Conservation (phyloP, 2,797 vertebrate genomes). For the Phaenicophaeus curvirostris region DNA sequence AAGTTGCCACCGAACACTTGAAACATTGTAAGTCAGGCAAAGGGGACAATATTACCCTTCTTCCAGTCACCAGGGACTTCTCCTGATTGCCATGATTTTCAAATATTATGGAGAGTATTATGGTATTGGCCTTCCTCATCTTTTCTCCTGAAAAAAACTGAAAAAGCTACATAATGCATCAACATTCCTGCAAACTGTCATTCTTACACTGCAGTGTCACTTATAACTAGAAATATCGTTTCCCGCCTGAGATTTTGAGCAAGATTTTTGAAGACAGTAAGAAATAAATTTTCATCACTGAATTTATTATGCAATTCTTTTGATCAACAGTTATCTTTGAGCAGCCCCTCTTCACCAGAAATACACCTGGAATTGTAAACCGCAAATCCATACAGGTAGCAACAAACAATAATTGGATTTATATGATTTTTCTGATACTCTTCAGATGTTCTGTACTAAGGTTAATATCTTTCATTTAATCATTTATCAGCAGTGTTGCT, state of each 20-base stretch:
- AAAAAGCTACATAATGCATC: background rate
- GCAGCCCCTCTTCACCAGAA: background rate
- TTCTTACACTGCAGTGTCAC: background rate
- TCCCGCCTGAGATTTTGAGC: background rate
- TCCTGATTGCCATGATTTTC: too few relatives aligned
- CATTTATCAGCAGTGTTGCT: background rate
- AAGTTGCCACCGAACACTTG: background rate
- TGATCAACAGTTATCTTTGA: background rate
- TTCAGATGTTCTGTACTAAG: background rate
- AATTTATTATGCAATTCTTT: background rate
- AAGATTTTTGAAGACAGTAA: background rate
- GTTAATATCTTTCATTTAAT: background rate
- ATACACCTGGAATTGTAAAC: background rate
- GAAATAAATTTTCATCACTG: background rate
- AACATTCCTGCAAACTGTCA: rapidly evolving
- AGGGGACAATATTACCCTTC: too few relatives aligned
- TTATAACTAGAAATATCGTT: background rate
- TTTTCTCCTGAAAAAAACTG: background rate
- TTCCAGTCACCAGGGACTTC: too few relatives aligned
- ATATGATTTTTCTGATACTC: background rate
- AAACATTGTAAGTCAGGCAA: background rate
- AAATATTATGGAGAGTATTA: too few relatives aligned
- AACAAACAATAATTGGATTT: background rate
- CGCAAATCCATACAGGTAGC: background rate
- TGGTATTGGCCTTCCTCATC: too few relatives aligned